A percentile compares a stretch with the other conserved stretches of the same genome.
Evolutionary conservation across 1,140 invertebrate species (phyloP).

Genomic region (Euura saliciscinereae): DNA sequence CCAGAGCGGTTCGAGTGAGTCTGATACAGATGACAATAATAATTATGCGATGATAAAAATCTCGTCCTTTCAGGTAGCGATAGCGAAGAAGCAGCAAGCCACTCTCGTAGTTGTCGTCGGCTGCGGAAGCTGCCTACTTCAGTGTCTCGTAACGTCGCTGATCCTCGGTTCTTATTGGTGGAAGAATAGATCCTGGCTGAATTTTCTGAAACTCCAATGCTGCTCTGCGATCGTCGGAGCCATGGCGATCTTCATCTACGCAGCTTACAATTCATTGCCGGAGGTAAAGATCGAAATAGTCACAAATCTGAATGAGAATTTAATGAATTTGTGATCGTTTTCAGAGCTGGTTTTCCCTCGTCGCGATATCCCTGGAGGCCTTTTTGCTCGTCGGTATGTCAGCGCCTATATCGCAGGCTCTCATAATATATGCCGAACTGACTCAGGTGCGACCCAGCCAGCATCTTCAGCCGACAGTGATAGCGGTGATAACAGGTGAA

Average conservation of each 20-base stretch:
- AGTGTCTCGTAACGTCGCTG: conserved; percentile 62
- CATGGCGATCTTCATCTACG: conserved; percentile 69
- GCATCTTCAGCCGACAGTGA: conserved; percentile 63
- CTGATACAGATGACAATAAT: not conserved
- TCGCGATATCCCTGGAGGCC: conserved; percentile 59
- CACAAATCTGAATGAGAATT: not conserved
- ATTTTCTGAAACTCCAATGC: conserved; percentile 72
- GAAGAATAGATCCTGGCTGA: conserved; percentile 65
- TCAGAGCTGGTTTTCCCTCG: conserved; percentile 53
- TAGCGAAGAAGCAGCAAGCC: conserved; percentile 39
- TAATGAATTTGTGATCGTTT: conserved; percentile 29
- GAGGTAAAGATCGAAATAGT: conserved; percentile 40
- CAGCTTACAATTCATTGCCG: conserved; percentile 61
- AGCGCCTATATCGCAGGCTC: conserved; percentile 63
- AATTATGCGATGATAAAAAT: no score
- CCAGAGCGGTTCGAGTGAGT: conserved; percentile 62
- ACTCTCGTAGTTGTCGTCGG: conserved; percentile 65
- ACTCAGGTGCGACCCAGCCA: conserved; percentile 58
- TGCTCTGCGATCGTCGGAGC: conserved; percentile 65
- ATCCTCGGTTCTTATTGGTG: conserved; percentile 66
- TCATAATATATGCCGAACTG: conserved; percentile 65
- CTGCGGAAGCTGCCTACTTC: conserved; percentile 65
- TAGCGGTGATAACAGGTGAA: conserved; percentile 65
- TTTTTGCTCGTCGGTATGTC: conserved; percentile 63
- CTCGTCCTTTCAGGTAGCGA: conserved; percentile 31